phyloP scores from a whole-genome alignment of 2,888 invertebrate species.

The Cyaniris semiargus region DNA sequence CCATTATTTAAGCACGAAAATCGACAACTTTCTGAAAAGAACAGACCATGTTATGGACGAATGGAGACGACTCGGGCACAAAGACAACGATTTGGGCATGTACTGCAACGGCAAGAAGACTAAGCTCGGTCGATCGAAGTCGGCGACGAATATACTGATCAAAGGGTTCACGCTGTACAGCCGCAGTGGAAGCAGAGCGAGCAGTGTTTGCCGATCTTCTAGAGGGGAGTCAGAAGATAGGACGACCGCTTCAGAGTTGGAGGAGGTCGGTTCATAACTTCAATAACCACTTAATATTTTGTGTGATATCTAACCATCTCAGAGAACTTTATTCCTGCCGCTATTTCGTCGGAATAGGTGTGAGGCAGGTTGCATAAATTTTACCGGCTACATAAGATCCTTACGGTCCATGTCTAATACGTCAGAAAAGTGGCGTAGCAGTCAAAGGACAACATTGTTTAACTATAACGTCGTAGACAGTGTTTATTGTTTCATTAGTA shows the following conservation, averaged over 20 bases:
- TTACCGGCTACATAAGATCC: too few relatives aligned
- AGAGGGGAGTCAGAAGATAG: constrained; percentile 83
- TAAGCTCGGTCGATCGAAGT: constrained; percentile 83
- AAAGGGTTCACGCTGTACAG: constrained; percentile 88
- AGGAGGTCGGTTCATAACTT: constrained; percentile 76
- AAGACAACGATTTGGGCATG: constrained; percentile 65
- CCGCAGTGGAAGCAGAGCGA: constrained; percentile 77
- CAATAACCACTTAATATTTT: constrained; percentile 38
- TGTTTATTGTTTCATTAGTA: too few relatives aligned
- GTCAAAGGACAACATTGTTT: too few relatives aligned
- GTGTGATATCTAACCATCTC: background rate
- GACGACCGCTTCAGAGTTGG: constrained; percentile 83
- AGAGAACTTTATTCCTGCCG: background rate
- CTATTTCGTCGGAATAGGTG: background rate
- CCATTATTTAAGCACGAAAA: constrained; percentile 86
- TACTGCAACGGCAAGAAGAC: constrained; percentile 61
- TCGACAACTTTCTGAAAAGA: constrained; percentile 88
- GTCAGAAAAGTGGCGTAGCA: too few relatives aligned
- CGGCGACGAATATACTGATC: constrained; percentile 90
- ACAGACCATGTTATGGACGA: constrained; percentile 95
- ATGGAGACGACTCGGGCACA: constrained; percentile 87
- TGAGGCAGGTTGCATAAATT: too few relatives aligned
- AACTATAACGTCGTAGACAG: too few relatives aligned
- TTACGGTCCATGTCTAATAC: too few relatives aligned
- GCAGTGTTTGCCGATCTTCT: constrained; percentile 74